These are phyloP conservation scores for Thaleichthys pacificus DNA, from an alignment of 2,797 vertebrate species.

Conservation along the genomic window DNA sequence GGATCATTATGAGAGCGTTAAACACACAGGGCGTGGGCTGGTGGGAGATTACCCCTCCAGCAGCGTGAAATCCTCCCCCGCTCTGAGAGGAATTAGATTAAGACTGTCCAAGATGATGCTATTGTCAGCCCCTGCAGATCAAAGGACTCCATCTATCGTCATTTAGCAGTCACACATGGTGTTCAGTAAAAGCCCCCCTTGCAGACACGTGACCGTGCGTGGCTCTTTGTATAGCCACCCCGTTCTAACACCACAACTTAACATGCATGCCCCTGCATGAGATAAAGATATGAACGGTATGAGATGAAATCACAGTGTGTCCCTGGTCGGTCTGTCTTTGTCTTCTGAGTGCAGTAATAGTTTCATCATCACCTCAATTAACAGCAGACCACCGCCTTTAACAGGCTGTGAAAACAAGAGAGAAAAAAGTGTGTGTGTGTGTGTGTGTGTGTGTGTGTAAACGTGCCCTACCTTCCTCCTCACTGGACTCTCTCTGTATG, in stretches of 20 bases:
- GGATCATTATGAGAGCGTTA: conserved; percentile 9
- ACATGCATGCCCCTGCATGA: conserved; percentile 37
- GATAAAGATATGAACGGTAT: conserved; percentile 12
- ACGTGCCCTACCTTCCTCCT: conserved; percentile 76
- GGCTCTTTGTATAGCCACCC: conserved; percentile 32
- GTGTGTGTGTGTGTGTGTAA: not conserved
- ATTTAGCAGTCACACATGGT: conserved; percentile 34
- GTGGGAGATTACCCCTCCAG: conserved; percentile 54
- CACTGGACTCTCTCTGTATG: conserved; percentile 78
- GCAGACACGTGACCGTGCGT: conserved; percentile 17
- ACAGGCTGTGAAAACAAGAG: not conserved
- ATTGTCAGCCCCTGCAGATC: conserved; percentile 51
- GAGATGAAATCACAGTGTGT: not conserved
- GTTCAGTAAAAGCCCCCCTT: conserved; percentile 24
- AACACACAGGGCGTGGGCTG: not conserved
- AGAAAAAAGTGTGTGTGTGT: not conserved
- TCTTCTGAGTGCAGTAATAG: not conserved
- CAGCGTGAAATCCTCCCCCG: conserved; percentile 53
- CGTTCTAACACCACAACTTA: conserved; percentile 26
- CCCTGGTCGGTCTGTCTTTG: not conserved
- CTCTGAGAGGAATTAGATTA: conserved; percentile 63
- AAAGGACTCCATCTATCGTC: conserved; percentile 57
- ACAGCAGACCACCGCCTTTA: not conserved
- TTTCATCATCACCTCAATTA: not conserved
- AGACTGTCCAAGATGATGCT: conserved; percentile 54